These are phyloP conservation scores for Pangasius mekongensis DNA, from an alignment of 2,797 vertebrate genomes.

Conservation along the genomic window DNA sequence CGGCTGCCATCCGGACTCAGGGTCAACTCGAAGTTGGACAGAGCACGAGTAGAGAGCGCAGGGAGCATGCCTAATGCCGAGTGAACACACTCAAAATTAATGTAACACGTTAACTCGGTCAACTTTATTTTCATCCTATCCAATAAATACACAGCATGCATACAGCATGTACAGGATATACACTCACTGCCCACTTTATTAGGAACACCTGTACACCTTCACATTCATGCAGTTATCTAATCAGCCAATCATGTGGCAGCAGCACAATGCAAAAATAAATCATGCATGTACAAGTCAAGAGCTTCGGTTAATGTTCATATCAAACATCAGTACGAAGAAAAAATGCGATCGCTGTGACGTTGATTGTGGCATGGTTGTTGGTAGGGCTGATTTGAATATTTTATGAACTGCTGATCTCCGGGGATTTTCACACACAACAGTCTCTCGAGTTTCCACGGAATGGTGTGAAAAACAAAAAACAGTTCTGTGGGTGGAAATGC, in stretches of 20 bases:
- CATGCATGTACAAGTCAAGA: not conserved
- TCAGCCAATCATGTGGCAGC: too few species aligned
- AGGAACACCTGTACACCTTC: too few species aligned
- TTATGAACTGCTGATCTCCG: too few species aligned
- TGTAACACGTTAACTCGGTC: not conserved
- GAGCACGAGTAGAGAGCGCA: conserved; percentile 86
- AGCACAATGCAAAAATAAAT: too few species aligned
- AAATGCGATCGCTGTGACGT: not conserved
- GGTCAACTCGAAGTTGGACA: conserved; percentile 90
- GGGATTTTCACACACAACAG: too few species aligned
- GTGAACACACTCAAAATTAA: not conserved
- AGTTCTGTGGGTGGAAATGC: too few species aligned
- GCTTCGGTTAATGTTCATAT: not conserved
- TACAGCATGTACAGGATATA: not conserved
- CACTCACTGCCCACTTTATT: too few species aligned
- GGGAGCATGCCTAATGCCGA: conserved; percentile 86
- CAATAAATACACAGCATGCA: not conserved
- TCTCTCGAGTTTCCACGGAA: too few species aligned
- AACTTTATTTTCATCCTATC: not conserved
- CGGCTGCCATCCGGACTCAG: conserved; percentile 90
- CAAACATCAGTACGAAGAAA: too few species aligned
- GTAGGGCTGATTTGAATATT: too few species aligned
- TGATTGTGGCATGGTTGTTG: not conserved
- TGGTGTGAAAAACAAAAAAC: too few species aligned
- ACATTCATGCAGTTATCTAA: too few species aligned